A percentile compares a stretch with the other conserved stretches of the same genome.
Evolutionary conservation across 1,140 invertebrate species (phyloP).

Genomic region (Periplaneta americana): DNA sequence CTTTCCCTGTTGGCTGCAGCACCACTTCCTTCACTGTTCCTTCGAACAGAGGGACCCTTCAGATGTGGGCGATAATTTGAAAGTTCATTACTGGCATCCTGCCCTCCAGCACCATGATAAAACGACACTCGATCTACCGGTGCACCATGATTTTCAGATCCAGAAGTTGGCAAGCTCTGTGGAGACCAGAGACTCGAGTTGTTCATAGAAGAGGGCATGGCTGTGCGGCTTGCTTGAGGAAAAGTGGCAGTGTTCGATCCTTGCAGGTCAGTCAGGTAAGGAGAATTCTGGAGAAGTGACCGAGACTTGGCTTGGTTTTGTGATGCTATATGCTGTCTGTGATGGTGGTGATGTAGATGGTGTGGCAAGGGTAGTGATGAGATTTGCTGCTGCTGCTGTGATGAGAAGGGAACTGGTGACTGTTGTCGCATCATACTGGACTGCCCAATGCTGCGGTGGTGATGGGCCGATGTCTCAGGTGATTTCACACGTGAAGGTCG

Average conservation of each 20-base stretch:
- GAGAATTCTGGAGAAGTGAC: background rate
- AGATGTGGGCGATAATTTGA: background rate
- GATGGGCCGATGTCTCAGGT: conserved; percentile 36
- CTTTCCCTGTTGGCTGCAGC: background rate
- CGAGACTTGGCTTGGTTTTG: background rate
- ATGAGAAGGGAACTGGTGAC: conserved; percentile 22
- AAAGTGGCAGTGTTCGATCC: background rate
- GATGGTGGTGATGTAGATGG: conserved; percentile 39
- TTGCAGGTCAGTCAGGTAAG: background rate
- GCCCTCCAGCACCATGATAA: background rate
- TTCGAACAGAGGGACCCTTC: background rate
- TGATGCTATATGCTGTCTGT: conserved; percentile 25
- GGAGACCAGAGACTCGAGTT: background rate
- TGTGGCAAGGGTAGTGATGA: conserved; percentile 38
- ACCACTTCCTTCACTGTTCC: background rate
- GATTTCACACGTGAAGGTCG: conserved; percentile 39
- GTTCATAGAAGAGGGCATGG: background rate
- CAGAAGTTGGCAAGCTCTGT: background rate
- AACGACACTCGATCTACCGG: background rate
- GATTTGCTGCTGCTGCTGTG: conserved; percentile 23
- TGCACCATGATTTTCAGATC: background rate
- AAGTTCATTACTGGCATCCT: background rate
- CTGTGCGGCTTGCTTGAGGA: background rate
- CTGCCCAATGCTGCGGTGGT: conserved; percentile 28
- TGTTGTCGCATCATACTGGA: conserved; percentile 32